phyloP scores from a whole-genome alignment of 2,797 vertebrate species.

The Hemibagrus guttatus region DNA sequence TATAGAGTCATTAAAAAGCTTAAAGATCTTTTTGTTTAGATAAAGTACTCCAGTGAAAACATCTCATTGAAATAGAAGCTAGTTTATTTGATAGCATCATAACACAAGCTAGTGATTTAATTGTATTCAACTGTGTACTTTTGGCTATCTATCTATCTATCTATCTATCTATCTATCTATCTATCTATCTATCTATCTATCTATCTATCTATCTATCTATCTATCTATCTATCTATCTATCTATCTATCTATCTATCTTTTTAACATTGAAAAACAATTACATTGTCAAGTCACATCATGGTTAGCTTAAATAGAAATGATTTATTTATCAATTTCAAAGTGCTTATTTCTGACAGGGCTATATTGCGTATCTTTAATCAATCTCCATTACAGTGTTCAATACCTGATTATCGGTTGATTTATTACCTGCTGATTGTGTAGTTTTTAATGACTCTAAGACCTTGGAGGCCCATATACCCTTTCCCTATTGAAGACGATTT shows the following conservation, averaged over 20 bases:
- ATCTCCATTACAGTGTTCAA: slow-evolving; percentile 7
- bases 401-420: slow-evolving; percentile 37
- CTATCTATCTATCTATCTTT: background rate
- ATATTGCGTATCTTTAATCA: background rate
- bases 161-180: background rate
- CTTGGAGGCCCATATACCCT: slow-evolving; percentile 12
- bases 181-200: background rate
- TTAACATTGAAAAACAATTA: background rate
- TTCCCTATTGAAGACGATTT: slow-evolving; percentile 6
- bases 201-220: background rate
- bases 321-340: background rate
- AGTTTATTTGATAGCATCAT: background rate
- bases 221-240: background rate
- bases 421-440: slow-evolving; percentile 30
- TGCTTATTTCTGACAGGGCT: background rate
- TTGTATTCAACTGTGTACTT: background rate
- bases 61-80: background rate
- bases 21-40: background rate
- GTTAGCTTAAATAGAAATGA: background rate
- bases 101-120: background rate
- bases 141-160: no score
- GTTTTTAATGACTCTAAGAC: slow-evolving; percentile 23
- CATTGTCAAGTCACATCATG: background rate
- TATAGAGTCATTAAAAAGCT: background rate
- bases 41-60: background rate